Evolutionary conservation across 1,140 invertebrate genomes (phyloP), one percentile per base, ranked within the genome.

Genomic region (Sitodiplosis mosellana): DNA sequence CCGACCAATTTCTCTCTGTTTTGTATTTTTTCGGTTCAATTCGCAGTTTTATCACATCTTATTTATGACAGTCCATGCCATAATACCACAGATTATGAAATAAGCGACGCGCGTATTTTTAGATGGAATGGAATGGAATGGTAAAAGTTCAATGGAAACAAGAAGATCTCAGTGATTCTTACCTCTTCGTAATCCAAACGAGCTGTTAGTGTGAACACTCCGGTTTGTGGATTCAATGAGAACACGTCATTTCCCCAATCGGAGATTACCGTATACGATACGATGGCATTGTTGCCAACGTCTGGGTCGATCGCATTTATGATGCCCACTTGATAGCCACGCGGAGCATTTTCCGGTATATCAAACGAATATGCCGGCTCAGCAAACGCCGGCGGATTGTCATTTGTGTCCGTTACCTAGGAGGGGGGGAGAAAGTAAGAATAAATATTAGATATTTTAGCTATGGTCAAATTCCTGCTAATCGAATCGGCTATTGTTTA

Each of bases 191-290:
- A 91, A 66, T 96, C 91, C 43, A 94, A 74, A 52, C 79, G 72
- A 0, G 85, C 81, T 1, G 87, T 91, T 10, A 93, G 68, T 4
- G 87, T 91, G 59, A 96, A 87, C 12, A 87, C 75, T 33, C 89
- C 88, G 11, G 81, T 88, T 57, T 83, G 82, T 2, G 86, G 81
- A 69, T 94, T 90, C 45, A 97, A 69, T 1, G 84, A 83, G 65
- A 97, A 96, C 0, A 92, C 84, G 58, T 90, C 87, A 59, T 92
- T 89, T 38, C 86, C 87, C 83, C 91, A 95, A 55, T 95, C 90
- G 44, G 83, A 83, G 57, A 94, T 77, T 46, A 92, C 80, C 2
- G 81, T 78, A 67, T 91, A 93, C 14, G 82, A 86, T 5, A 92
- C 68, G 58, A 89, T 82, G 17, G 88, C 86, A 66, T 94, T 94